A percentile compares a stretch with the other conserved stretches of the same genome.
These are phyloP conservation scores for Drosophila quinaria DNA, from an alignment of 2,888 invertebrate species.

Conservation along the genomic window DNA sequence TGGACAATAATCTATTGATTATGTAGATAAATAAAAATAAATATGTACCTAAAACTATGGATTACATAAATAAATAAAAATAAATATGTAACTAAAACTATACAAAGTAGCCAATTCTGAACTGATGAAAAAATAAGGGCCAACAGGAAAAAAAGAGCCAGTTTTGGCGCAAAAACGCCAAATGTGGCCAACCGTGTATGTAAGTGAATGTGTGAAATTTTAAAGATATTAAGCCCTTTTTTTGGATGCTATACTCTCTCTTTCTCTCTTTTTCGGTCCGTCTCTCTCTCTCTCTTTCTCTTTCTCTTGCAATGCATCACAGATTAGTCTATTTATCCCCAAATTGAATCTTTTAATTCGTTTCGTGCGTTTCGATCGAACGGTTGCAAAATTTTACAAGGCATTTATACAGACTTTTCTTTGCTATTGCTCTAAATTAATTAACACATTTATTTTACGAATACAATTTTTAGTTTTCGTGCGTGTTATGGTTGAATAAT, in stretches of 20 bases:
- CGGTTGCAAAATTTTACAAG: constrained; percentile 10
- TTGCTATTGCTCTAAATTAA: not conserved
- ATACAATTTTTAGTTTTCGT: not conserved
- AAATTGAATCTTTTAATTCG: constrained; percentile 10
- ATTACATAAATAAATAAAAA: too few species aligned
- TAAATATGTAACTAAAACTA: too few species aligned
- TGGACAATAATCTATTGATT: too few species aligned
- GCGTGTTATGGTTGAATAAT: not conserved
- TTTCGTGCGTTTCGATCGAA: constrained; percentile 22
- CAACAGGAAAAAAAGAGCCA: too few species aligned
- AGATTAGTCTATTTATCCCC: not conserved
- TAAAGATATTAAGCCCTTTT: constrained; percentile 1
- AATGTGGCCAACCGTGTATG: not conserved
- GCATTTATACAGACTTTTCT: constrained; percentile 9
- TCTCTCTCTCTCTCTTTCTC: not conserved
- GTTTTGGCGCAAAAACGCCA: too few species aligned
- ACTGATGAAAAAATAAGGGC: too few species aligned
- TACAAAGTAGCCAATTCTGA: too few species aligned
- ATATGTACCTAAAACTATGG: too few species aligned
- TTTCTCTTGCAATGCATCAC: not conserved
- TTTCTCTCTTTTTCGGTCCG: not conserved
- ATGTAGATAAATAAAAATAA: too few species aligned
- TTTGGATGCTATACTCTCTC: not conserved
- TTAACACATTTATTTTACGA: not conserved
- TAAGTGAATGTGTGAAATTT: not conserved